Evolutionary conservation across 2,888 invertebrate species (phyloP).

Genomic region (Steinernema scapterisci): DNA sequence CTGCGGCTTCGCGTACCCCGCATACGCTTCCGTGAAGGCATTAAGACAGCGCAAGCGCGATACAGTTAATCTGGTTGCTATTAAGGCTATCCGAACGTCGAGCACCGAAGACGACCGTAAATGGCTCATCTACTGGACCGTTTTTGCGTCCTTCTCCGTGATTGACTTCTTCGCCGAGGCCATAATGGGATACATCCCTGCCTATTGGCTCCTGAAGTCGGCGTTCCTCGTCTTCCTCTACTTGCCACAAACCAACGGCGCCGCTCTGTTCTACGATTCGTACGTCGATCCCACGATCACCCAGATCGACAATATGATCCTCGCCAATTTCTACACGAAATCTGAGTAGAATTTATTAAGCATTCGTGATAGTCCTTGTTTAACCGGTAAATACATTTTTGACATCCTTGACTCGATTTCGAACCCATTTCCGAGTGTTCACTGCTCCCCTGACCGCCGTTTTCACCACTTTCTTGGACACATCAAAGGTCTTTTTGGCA

Average conservation of each 20-base stretch:
- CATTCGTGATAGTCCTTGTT: too few relatives aligned
- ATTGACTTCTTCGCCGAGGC: conserved; percentile 47
- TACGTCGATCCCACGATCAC: conserved; percentile 39
- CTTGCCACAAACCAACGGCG: conserved; percentile 55
- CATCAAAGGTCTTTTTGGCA: too few relatives aligned
- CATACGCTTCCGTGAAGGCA: conserved; percentile 48
- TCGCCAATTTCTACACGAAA: neutral
- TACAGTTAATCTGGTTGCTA: neutral
- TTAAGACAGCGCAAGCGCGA: neutral
- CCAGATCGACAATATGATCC: conserved; percentile 36
- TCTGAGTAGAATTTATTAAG: neutral
- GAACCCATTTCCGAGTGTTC: too few relatives aligned
- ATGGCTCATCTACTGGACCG: conserved; percentile 74
- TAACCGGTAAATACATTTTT: too few relatives aligned
- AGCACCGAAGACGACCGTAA: conserved; percentile 71
- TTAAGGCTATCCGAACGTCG: conserved; percentile 70
- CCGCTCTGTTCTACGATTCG: conserved; percentile 38
- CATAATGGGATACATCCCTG: conserved; percentile 40
- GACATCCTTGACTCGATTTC: too few relatives aligned
- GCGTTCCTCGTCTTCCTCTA: conserved; percentile 43
- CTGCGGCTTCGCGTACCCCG: conserved; percentile 53
- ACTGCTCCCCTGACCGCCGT: too few relatives aligned
- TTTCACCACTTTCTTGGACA: too few relatives aligned
- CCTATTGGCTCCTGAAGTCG: conserved; percentile 45
- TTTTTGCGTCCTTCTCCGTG: conserved; percentile 47